Percentiles rank a stretch among this genome's conserved stretches.
These are phyloP conservation scores for Allacma fusca DNA, from an alignment of 2,888 invertebrate species.

Conservation along the genomic window DNA sequence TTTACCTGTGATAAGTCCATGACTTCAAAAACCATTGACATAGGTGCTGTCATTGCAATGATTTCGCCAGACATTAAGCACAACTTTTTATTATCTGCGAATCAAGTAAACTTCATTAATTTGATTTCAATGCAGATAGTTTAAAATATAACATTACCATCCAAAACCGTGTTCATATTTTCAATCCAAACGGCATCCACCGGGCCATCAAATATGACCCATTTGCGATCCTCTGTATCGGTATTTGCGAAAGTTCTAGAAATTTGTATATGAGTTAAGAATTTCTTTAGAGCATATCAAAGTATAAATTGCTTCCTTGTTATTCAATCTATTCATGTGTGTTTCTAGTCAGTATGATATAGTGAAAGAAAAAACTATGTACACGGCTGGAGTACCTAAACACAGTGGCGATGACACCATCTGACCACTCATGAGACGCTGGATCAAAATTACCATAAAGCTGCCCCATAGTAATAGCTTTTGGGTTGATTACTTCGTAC, in stretches of 20 bases:
- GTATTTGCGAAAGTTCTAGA: slow-evolving; percentile 80
- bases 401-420: slow-evolving; percentile 79
- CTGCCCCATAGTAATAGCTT: slow-evolving; percentile 90
- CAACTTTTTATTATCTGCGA: slow-evolving; percentile 78
- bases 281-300: not conserved
- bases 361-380: too few species aligned
- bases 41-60: slow-evolving; percentile 79
- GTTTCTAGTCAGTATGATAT: too few species aligned
- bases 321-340: too few species aligned
- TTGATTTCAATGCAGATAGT: not conserved
- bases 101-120: not conserved
- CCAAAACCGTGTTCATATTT: slow-evolving; percentile 32
- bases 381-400: slow-evolving; percentile 61
- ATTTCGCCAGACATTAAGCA: slow-evolving; percentile 88
- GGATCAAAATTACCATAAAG: slow-evolving; percentile 92
- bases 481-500: slow-evolving; percentile 87
- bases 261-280: slow-evolving; percentile 64
- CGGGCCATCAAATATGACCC: slow-evolving; percentile 92
- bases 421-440: slow-evolving; percentile 89
- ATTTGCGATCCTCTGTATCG: slow-evolving; percentile 79
- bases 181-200: slow-evolving; percentile 82
- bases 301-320: too few species aligned
- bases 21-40: slow-evolving; percentile 89
- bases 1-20: slow-evolving; percentile 78
- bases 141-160: slow-evolving; percentile 10